Evolutionary conservation across 2,113 vertebrate species (phyloP), one percentile per base, ranked within the genome.

Genomic region (Cyrtonyx montezumae): DNA sequence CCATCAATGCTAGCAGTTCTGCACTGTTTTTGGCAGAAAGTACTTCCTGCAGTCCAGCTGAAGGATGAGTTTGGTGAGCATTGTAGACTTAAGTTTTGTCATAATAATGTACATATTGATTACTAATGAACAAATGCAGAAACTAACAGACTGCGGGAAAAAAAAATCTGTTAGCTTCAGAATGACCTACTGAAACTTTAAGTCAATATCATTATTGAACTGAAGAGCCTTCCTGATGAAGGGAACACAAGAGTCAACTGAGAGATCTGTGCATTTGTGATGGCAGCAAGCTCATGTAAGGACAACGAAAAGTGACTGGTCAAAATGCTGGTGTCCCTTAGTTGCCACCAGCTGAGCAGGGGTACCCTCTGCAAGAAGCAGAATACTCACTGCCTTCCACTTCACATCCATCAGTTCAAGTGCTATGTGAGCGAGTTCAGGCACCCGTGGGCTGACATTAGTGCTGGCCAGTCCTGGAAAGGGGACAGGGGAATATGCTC

Each of bases 141-240:
- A 58, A 66, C 5, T 45, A 7, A 37, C 0, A 94, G 65, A 49
- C 14, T 65, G 65, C 2, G 17, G 12, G 71, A 87, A 76, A 80
- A 43, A 40, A 15, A 22, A 37, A 37, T 0, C 0, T 0, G 0
- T 23, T 46, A n/a, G 19, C 71, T 82, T 22, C 74, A 74, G 25
- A 91, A 40, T 5, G 10, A 79, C 56, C 25, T 49, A 45, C 2
- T 65, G 23, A 43, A 70, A 63, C 6, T 42, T 65, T 2, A 49
- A 37, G 17, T 53, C 20, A 74, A n/a, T 32, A 55, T 32, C 18
- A 68, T 67, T 34, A 70, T 2, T 8, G 42, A 71, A 78, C n/a
- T 20, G 4, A 32, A 74, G 70, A 45, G 9, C 25, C n/a, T 51
- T 68, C 62, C 21, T 30, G 14, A 14, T 43, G 30, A 68, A 59